Evolutionary conservation across 2,888 invertebrate species (phyloP).

Genomic region (Limnephilus marmoratus): DNA sequence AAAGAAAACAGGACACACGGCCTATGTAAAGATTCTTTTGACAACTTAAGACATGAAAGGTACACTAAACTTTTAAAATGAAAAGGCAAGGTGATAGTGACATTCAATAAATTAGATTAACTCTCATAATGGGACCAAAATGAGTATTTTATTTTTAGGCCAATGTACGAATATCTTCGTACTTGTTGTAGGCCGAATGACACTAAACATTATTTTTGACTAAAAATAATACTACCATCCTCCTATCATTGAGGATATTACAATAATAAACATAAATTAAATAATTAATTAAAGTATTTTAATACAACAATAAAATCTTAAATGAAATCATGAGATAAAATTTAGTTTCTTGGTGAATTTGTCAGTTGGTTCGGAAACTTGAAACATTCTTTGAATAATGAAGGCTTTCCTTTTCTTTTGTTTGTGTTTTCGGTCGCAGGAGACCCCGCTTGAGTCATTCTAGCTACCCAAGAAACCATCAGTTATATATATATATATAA

Average conservation of each 20-base stretch:
- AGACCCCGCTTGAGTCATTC: neutral
- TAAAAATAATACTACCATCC: neutral
- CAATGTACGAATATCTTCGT: neutral
- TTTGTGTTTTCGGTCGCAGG: no score
- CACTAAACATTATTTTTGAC: neutral
- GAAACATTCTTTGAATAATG: neutral
- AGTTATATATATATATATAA: neutral
- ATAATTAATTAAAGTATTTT: neutral
- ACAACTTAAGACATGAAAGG: neutral
- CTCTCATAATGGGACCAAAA: neutral
- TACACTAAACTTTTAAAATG: neutral
- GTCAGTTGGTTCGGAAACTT: neutral
- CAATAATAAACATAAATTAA: constrained; percentile 2
- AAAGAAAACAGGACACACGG: neutral
- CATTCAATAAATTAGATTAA: neutral
- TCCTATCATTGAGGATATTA: neutral
- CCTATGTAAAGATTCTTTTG: neutral
- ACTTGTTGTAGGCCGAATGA: neutral
- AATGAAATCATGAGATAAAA: neutral
- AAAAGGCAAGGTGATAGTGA: neutral
- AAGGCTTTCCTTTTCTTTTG: no score
- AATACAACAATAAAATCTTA: neutral
- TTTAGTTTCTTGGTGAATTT: neutral
- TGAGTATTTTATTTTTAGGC: neutral
- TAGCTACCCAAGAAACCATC: neutral